Evolutionary conservation across 2,797 vertebrate species (phyloP).

Genomic region (Pangasius krempfi): DNA sequence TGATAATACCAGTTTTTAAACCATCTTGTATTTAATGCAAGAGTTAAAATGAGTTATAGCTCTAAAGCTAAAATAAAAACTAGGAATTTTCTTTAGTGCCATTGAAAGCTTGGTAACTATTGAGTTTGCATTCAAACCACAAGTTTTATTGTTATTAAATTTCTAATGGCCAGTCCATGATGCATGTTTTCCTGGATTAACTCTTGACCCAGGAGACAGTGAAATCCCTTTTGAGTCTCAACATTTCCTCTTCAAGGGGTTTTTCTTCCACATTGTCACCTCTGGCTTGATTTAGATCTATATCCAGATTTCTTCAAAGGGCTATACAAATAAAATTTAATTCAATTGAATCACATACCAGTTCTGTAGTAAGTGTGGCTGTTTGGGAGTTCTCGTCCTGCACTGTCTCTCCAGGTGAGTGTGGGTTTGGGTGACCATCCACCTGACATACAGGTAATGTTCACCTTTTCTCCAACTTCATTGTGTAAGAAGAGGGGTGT

Average conservation of each 20-base stretch:
- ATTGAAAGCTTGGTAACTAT: too few relatives aligned
- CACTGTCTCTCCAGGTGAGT: conserved; percentile 38
- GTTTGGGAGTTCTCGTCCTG: conserved; percentile 8
- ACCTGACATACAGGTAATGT: neutral
- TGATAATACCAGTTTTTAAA: neutral
- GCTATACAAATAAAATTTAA: neutral
- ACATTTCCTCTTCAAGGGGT: neutral
- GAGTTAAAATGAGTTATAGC: neutral
- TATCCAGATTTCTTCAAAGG: neutral
- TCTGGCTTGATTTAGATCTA: neutral
- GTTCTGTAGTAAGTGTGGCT: neutral
- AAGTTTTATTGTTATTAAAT: neutral
- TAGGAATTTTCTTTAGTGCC: neutral
- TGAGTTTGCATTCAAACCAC: too few relatives aligned
- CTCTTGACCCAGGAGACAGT: neutral
- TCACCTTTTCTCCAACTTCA: neutral
- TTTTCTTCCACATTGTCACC: neutral
- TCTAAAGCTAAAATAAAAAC: neutral
- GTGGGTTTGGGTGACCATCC: conserved; percentile 29
- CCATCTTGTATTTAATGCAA: neutral
- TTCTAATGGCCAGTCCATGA: neutral
- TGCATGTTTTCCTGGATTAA: neutral
- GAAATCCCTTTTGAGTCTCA: neutral
- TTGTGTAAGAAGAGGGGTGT: neutral
- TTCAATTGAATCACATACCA: neutral